Evolutionary conservation across 2,797 vertebrate genomes (phyloP), one percentile per base, ranked within the genome.

Genomic region (Enteromius afrohamiltoni): DNA sequence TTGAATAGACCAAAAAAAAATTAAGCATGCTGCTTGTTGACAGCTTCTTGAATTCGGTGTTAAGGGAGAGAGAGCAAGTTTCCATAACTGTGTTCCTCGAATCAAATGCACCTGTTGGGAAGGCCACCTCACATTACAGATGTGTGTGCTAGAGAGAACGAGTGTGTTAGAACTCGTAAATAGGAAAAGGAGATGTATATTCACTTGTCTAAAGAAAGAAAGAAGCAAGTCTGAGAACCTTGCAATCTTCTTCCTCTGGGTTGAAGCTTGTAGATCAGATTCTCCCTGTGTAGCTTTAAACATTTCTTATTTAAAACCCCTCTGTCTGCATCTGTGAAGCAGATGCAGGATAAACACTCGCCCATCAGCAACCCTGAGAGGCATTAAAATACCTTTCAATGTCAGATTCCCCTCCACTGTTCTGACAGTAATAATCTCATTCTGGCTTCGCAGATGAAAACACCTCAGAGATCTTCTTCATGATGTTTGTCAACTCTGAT

Each of bases 401-500:
- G 64, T 81, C 71, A 82, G 82, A 82, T 82, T 65, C 80, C 31
- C 29, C 1, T 75, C 21, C 58, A 29, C n/a, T 75, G 70, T 82
- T 75, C 58, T 82, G 80, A 75, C 70, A 65, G 60, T 42, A 76
- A 69, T 47, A 77, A 83, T 68, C 62, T 83, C 49, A 55, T 77
- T 69, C 49, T 77, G 64, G 62, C 73, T 77, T 23, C 2, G 23
- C 75, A 69, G 81, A 77, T 76, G 42, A 85, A 87, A 79, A 85
- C 60, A 80, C 45, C 47, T 79, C n/a, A 7, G 60, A 55, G 70
- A 79, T 67, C 68, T 81, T 31, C 26, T 34, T 31, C 51, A 19
- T 68, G 70, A 84, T 85, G 65, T 86, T 68, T 85, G 17, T 86
- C 84, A 90, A 92, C 83, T 85, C 68, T 87, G 84, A 86, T 82